Conservation (phyloP, 2,797 vertebrate species). For the Chaetodon trifasciatus region DNA sequence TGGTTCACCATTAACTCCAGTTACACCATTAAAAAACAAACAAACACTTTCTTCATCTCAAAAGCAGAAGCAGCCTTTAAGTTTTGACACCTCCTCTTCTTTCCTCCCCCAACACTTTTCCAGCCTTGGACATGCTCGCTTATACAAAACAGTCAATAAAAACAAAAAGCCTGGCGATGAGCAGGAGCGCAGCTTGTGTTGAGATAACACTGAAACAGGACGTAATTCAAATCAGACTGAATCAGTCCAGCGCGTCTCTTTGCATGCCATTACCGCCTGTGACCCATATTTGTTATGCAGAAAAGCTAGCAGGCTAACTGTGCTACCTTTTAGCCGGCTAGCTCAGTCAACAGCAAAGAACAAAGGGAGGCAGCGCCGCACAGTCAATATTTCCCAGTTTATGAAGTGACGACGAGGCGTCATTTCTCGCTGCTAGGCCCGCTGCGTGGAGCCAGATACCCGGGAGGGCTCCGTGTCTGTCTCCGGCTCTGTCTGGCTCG, state of each 20-base stretch:
- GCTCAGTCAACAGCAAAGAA: constrained; percentile 66
- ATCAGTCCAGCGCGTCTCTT: constrained; percentile 17
- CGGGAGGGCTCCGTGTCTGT: constrained; percentile 26
- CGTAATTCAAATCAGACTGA: constrained; percentile 27
- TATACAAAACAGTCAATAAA: not conserved
- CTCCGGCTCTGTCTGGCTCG: constrained; percentile 53
- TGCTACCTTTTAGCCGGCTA: constrained; percentile 72
- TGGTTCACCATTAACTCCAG: constrained; percentile 1
- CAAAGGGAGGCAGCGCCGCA: constrained; percentile 67
- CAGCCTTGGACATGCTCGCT: not conserved
- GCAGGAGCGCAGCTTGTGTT: not conserved
- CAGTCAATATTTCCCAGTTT: constrained; percentile 22
- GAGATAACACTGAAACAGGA: not conserved
- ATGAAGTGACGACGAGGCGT: constrained; percentile 25
- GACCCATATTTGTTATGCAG: constrained; percentile 76
- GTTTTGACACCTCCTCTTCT: constrained; percentile 40
- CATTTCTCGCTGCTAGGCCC: constrained; percentile 13
- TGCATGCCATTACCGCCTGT: constrained; percentile 56
- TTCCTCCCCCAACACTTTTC: not conserved
- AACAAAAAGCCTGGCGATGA: not conserved
- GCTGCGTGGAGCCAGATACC: constrained; percentile 17
- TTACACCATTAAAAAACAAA: not conserved
- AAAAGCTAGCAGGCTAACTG: constrained; percentile 73
- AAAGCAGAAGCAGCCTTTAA: constrained; percentile 26
- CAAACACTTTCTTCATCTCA: not conserved